Conservation (phyloP, 2,888 invertebrate species). For the Augiades crinisus region DNA sequence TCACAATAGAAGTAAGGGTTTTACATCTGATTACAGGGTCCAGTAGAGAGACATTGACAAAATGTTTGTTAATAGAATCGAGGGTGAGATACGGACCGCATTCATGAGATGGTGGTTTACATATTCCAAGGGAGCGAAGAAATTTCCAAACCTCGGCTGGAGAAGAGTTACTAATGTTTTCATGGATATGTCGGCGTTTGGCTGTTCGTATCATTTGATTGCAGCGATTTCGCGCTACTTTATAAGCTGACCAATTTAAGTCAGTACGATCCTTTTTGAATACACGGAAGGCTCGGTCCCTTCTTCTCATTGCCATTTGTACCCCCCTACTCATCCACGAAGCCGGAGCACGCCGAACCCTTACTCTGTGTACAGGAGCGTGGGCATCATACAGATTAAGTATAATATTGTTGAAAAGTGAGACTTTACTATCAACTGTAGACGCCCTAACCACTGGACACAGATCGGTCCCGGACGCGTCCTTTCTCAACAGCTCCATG, state of each 20-base stretch:
- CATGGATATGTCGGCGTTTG: conserved; percentile 1
- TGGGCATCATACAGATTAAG: conserved; percentile 1
- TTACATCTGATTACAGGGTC: background rate
- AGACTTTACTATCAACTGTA: background rate
- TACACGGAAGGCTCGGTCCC: background rate
- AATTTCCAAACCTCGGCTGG: conserved; percentile 8
- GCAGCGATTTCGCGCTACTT: background rate
- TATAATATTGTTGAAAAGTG: background rate
- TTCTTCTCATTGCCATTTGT: background rate
- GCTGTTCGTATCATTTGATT: too few relatives aligned
- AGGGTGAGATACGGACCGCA: background rate
- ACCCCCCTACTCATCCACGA: background rate
- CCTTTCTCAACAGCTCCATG: background rate
- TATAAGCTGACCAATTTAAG: background rate
- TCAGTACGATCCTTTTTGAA: background rate
- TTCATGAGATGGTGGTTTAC: background rate
- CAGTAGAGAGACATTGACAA: background rate
- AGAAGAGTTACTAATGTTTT: background rate
- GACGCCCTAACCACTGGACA: background rate
- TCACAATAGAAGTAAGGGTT: background rate
- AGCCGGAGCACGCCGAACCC: background rate
- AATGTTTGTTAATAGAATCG: background rate
- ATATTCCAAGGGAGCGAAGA: background rate
- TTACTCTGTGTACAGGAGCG: background rate
- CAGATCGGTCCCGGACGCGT: background rate